Evolutionary conservation across 2,888 invertebrate genomes (phyloP).

Genomic region (Caenorhabditis japonica): DNA sequence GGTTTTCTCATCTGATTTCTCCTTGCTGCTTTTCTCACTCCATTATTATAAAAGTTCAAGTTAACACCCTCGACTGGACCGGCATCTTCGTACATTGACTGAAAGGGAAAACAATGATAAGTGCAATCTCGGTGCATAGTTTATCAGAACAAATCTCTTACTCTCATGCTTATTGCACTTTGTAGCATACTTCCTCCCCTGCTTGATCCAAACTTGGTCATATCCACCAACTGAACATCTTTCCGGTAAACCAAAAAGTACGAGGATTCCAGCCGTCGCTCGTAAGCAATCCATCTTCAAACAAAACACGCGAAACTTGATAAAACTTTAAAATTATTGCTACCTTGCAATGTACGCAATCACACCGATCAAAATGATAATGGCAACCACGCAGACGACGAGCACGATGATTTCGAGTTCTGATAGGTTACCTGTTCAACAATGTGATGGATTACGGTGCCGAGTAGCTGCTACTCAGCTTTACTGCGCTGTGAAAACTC

Average conservation of each 20-base stretch:
- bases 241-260: constrained; percentile 54
- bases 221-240: constrained; percentile 51
- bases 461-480: constrained; percentile 35
- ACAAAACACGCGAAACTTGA: background rate
- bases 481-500: constrained; percentile 17
- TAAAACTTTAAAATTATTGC: background rate
- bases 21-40: constrained; percentile 48
- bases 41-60: constrained; percentile 56
- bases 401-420: constrained; percentile 59
- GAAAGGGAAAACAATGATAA: background rate
- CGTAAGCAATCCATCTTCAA: constrained; percentile 56
- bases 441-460: constrained; percentile 25
- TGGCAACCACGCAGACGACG: constrained; percentile 43
- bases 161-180: constrained; percentile 49
- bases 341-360: constrained; percentile 50
- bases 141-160: constrained; percentile 3
- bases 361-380: constrained; percentile 37
- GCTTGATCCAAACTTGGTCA: constrained; percentile 55
- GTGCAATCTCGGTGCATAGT: background rate
- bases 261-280: constrained; percentile 55
- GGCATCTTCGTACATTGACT: constrained; percentile 31
- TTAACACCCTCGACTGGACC: constrained; percentile 32
- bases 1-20: constrained; percentile 17
- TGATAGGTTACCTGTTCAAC: constrained; percentile 55
- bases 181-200: constrained; percentile 56